Base-by-base conservation (phyloP, 2,113 vertebrate genomes). In the Phrynosoma blainvillii region DNA sequence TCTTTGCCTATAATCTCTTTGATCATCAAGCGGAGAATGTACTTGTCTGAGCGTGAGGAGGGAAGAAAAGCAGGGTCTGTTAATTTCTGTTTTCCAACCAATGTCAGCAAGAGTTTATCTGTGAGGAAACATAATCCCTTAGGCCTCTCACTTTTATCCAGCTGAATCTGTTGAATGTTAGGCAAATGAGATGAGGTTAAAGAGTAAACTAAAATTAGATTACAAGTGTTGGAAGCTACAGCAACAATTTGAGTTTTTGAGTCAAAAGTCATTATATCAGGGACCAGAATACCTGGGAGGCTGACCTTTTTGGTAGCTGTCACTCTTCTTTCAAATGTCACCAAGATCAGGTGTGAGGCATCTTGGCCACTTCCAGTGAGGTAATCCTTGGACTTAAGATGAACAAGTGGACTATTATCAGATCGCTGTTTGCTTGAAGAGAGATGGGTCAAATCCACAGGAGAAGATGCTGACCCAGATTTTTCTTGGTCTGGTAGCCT, bases 101-200 rank as follows among this genome's bases (percentile, higher is more conserved):
- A 96, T 91, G 99, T 93, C 75, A 99, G 86, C 91, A 99, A 95
- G 84, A 97, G 95, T 92, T 97, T 98, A 79, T 98, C 97, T 32
- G 94, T 98, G 90, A 99, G 95, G 93, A 99, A 99, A 91, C 98
- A 98, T 2, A 99, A 84, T 1, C 99, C 99, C 94, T 99, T 99
- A 2, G 98, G 98, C 74, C 98, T 97, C 90, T 99, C 99, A 0
- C 95, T 97, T 36, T 96, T 96, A 93, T 98, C 98, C 56, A 99
- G 95, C 1, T 97, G 98, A 92, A 99, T 98, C 90, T 98, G 98
- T 92, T 99, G 98, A 80, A 98, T 96, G 87, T 98, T 98, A n/a
- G 98, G 97, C 94, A 98, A 97, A 71, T 90, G 96, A 1, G 98
- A 97, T 0, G 97, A 94, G 20, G 95, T 96, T 89, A 99, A 95